Base-by-base conservation (phyloP, 1,140 invertebrate genomes). In the Varroa destructor region DNA sequence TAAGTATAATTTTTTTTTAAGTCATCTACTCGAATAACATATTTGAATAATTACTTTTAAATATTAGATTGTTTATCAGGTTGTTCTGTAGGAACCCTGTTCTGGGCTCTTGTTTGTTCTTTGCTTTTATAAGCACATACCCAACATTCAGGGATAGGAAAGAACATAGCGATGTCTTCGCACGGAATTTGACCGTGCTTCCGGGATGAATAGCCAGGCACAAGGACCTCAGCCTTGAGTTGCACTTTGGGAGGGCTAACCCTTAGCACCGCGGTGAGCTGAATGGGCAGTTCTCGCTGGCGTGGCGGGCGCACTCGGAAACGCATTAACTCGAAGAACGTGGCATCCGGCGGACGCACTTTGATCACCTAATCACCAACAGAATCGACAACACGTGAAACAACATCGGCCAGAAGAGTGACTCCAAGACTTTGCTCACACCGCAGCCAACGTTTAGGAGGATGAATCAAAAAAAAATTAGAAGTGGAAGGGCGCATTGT, bases 71-170 rank as follows among this genome's bases (percentile, higher is more conserved):
- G 25, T 25, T 25, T 25, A 25, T 25, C 25, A 25, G 25, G 25
- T 25, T 25, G 25, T 25, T 25, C 25, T 25, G 25, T 25, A 25
- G 25, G 25, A 25, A 25, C 25, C 25, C 25, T 25, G 25, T 25
- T 25, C 25, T 25, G 25, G 25, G 25, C 25, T 25, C 25, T 25
- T 25, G 25, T 25, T 25, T 25, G 25, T 25, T 25, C 25, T 25
- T 25, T 25, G 25, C 25, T 25, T 25, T 25, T 25, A 6, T 36
- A 3, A 12, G 25, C 25, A 67, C 61, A 36, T 40, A 67, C 93
- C 97, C 97, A 99, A 77, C 89, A 91, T 81, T 99, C 96, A 42
- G 97, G 97, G 74, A 99, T 93, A 4, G 95, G 94, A 79, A 99
- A 96, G 71, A 92, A 84, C 55, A 99, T 89, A 77, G 90, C 88